Base-by-base conservation (phyloP, 2,888 invertebrate species). In the Tachina lurida region DNA sequence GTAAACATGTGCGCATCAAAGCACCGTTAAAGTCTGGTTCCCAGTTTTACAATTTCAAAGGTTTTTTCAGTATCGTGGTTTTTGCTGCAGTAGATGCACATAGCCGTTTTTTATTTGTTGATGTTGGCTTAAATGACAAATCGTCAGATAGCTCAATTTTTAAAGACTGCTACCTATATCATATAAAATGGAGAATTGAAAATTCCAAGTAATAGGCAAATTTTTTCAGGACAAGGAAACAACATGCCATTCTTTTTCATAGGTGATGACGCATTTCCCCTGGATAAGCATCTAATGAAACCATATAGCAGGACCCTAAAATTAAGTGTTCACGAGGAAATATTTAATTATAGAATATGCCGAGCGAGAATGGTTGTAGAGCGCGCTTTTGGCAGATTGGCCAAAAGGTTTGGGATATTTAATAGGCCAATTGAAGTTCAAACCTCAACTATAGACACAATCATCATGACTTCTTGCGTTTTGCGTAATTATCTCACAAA, bases 111-210 rank as follows among this genome's bases (percentile, higher is more conserved):
- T 70, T 49, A 15, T 84, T 70, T 70, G 71, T 84, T 12, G 49
- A 70, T 62, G 76, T 80, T 68, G 75, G 84, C 15, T 45, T 58
- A n/a, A 79, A 84, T 65, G 79, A 70, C 8, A 79, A 68, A 19
- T 63, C 80, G 52, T 81, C 65, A 9, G 84, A 84, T 75, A 84
- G 65, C 39, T 62, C 67, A 41, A 76, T 84, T 39, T 84, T 63
- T 39, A 68, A 45, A 17, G 54, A 71, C 15, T 58, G 65, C 13
- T 39, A n/a, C 43, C 52, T 75, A 45, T 82, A 68, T n/a, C 22
- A 67, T 22, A 3, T 3, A 22, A 22, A 22, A 22, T 22, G 22
- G 22, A 22, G 22, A 22, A 22, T 22, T 22, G 22, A 22, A 3
- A 1, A 22, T 22, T 22, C 22, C 2, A 22, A 22, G 22, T 22